Evolutionary conservation across 2,888 invertebrate species (phyloP).

Genomic region (Synergus umbraculus): DNA sequence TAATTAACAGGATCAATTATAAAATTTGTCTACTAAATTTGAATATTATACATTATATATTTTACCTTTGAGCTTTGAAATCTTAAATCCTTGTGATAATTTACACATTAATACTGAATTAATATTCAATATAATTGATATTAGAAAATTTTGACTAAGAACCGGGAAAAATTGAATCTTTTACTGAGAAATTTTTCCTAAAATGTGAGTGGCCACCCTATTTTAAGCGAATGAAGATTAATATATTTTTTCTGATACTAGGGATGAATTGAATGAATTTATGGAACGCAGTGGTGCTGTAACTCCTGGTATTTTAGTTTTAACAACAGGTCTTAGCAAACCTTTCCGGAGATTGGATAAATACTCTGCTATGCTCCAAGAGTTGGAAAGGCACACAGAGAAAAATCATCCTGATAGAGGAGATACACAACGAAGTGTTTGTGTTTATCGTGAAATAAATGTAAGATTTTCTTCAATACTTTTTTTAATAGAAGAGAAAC

Average conservation of each 20-base stretch:
- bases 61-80: too few relatives aligned
- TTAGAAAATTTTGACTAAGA: too few relatives aligned
- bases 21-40: too few relatives aligned
- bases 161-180: not conserved
- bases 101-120: not conserved
- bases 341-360: constrained; percentile 97
- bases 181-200: too few relatives aligned
- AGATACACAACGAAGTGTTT: constrained; percentile 96
- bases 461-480: constrained; percentile 79
- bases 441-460: constrained; percentile 96
- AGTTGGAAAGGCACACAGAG: constrained; percentile 96
- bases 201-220: not conserved
- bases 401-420: constrained; percentile 97
- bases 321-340: constrained; percentile 95
- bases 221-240: not conserved
- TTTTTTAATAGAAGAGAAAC: not conserved
- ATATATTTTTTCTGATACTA: constrained; percentile 69
- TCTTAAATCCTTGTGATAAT: too few relatives aligned
- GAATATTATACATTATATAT: too few relatives aligned
- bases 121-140: not conserved
- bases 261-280: constrained; percentile 90
- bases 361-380: constrained; percentile 96
- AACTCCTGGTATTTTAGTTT: constrained; percentile 90
- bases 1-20: too few relatives aligned
- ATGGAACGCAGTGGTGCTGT: constrained; percentile 94